These are phyloP conservation scores for Orchesella cincta DNA, from an alignment of 1,140 invertebrate genomes.

Conservation along the genomic window DNA sequence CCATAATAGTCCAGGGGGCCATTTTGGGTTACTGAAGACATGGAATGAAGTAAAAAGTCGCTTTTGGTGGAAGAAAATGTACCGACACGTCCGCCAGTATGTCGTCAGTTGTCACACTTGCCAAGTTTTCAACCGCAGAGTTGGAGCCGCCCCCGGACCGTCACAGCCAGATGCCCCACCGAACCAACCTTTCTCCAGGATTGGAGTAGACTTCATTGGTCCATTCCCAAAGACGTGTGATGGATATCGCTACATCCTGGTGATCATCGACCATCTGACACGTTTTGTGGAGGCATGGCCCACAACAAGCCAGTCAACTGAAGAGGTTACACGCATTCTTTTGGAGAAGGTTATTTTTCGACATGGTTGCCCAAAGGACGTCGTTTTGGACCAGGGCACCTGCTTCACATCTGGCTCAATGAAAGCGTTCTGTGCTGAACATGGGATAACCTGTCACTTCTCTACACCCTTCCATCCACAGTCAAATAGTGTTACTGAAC, in stretches of 20 bases:
- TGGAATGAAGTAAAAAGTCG: not conserved
- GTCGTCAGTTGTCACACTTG: not conserved
- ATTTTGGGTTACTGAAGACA: not conserved
- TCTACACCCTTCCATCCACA: slow-evolving; percentile 41
- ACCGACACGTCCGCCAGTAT: not conserved
- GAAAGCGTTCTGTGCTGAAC: slow-evolving; percentile 48
- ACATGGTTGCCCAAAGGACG: not conserved
- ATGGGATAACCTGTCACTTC: slow-evolving; percentile 45
- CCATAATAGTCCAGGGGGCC: too few relatives aligned
- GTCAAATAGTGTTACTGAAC: slow-evolving; percentile 47
- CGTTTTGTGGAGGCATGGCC: not conserved
- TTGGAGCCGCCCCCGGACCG: not conserved
- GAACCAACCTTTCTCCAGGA: not conserved
- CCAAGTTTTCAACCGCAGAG: too few relatives aligned
- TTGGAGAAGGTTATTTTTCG: not conserved
- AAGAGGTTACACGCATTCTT: not conserved
- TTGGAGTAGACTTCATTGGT: not conserved
- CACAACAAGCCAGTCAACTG: not conserved
- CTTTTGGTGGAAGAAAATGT: not conserved
- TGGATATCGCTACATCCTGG: not conserved
- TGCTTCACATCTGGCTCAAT: too few relatives aligned
- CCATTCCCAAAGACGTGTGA: not conserved
- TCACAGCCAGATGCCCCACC: not conserved
- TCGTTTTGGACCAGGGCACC: not conserved
- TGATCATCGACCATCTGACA: not conserved